Evolutionary conservation across 2,888 invertebrate genomes (phyloP), one percentile per base, ranked within the genome.

Genomic region (Rhaphigaster nebulosa): DNA sequence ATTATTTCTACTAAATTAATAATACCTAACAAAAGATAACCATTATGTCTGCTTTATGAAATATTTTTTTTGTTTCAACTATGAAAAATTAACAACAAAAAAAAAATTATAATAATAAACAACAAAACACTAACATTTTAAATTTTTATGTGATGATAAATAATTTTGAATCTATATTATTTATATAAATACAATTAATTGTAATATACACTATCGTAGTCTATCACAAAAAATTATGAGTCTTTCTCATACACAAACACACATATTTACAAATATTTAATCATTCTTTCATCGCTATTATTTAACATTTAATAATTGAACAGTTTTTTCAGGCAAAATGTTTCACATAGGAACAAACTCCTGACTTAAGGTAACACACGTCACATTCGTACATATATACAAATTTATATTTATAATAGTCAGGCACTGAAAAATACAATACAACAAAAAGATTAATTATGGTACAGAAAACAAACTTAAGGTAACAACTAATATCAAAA

Each of bases 401-500:
- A 80, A 34, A 50, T 70, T 34, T 70, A 89, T 88, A 89, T 88
- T 60, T 65, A 88, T 88, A 60, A 60, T 65, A 70, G 56, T 54
- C 56, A 87, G 87, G 87, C 87, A 87, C 87, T 87, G 54, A 87
- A 52, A 52, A 54, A 52, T 56, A 87, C 54, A 87, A 87, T 54
- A 56, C 87, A 52, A 54, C 34, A 87, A 87, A 34, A 87, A 87
- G 34, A 54, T 50, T 50, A 89, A 76, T 26, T 89, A 89, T 89
- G 76, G 89, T 89, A 89, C 89, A 89, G 76, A 89, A 76, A 90
- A 90, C 87, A 50, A 65, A 84, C 88, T 88, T 50, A 80, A 90
- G 87, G 87, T 90, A 90, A 90, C 90, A 90, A 90, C 87, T 90
- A 90, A 90, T n/a, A 90, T 76, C 50, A 87, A 54, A 84, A 90